Conservation (phyloP, 2,888 invertebrate species). For the Sympetrum striolatum region DNA sequence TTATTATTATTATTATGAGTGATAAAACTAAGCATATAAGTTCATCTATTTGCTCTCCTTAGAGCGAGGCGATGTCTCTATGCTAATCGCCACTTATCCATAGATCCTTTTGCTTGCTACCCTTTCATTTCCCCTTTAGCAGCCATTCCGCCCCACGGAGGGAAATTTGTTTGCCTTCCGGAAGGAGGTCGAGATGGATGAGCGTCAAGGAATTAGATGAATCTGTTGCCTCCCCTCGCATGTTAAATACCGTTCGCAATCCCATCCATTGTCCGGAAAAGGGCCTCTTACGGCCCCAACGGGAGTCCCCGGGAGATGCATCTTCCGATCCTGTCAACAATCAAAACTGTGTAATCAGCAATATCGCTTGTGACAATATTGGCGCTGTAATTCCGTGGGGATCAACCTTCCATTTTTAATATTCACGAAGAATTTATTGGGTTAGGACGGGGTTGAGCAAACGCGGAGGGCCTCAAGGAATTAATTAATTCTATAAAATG, state of each 20-base stretch:
- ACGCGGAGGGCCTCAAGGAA: neutral
- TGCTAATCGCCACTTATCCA: neutral
- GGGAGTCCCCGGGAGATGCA: neutral
- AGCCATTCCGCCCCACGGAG: neutral
- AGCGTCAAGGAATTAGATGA: neutral
- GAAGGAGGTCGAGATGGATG: neutral
- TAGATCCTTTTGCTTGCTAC: neutral
- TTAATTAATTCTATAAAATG: constrained; percentile 42
- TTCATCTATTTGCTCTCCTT: neutral
- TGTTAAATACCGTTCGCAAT: neutral
- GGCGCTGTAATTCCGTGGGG: constrained; percentile 11
- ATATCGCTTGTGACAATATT: constrained; percentile 41
- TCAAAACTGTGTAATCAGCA: constrained; percentile 33
- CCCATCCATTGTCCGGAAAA: neutral
- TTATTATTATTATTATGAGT: too few species aligned
- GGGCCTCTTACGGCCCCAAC: neutral
- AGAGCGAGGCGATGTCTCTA: too few species aligned
- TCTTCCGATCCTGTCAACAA: neutral
- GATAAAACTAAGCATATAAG: neutral
- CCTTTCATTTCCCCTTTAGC: neutral
- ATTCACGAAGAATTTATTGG: neutral
- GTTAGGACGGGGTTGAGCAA: neutral
- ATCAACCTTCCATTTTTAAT: constrained; percentile 8
- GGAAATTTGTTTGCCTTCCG: neutral
- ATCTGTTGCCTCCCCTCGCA: neutral